A percentile compares a stretch with the other conserved stretches of the same genome.
phyloP scores from a whole-genome alignment of 30 jellyfish, hydroid and myxozoan species.

The Clytia hemisphaerica region DNA sequence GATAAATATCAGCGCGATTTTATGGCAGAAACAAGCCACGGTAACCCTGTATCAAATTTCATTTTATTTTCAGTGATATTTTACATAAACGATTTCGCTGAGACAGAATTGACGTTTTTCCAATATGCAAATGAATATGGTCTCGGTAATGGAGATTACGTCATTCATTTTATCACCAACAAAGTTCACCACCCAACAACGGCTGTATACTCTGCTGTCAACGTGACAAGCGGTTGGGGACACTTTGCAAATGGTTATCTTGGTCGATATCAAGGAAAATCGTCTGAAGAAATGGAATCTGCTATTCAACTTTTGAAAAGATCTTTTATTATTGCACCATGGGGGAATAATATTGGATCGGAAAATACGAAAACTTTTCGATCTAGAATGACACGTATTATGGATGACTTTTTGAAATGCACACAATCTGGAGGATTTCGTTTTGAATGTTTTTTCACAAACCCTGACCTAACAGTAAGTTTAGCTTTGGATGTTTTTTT shows the following conservation, averaged over 20 bases:
- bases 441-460: too few relatives aligned
- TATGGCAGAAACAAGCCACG: background rate
- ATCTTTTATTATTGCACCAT: background rate
- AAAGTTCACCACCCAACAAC: background rate
- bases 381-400: too few relatives aligned
- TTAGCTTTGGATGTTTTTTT: too few relatives aligned
- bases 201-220: background rate
- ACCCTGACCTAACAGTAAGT: too few relatives aligned
- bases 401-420: too few relatives aligned
- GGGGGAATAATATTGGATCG: too few relatives aligned
- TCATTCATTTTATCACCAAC: background rate
- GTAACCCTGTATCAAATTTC: background rate
- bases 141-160: conserved; percentile 8
- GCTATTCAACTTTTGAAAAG: background rate
- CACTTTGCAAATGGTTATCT: background rate
- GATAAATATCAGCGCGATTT: background rate
- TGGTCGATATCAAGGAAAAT: background rate
- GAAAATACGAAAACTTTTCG: too few relatives aligned
- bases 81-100: conserved; percentile 2
- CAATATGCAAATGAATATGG: background rate
- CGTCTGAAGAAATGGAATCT: background rate
- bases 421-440: too few relatives aligned
- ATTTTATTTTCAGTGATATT: background rate
- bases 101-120: background rate
- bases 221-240: background rate